Percentiles rank a stretch among this genome's conserved stretches.
Conservation (phyloP, 2,797 vertebrate genomes). For the Danio jaintianensis region DNA sequence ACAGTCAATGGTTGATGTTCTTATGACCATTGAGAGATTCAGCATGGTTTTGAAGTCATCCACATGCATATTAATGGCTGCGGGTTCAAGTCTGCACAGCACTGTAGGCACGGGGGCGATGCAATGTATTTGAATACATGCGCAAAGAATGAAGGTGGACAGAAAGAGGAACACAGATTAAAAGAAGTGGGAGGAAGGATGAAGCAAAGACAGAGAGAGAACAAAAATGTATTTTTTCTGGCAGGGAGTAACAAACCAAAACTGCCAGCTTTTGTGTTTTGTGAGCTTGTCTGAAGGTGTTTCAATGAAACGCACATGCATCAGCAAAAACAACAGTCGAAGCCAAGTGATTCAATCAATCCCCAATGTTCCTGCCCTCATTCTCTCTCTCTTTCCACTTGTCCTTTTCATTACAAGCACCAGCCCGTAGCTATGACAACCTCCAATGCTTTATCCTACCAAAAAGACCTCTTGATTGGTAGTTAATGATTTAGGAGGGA, state of each 20-base stretch:
- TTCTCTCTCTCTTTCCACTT: conserved; percentile 16
- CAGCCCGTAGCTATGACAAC: conserved; percentile 61
- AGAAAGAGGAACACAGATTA: conserved; percentile 20
- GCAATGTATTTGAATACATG: conserved; percentile 20
- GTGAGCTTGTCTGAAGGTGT: conserved; percentile 12
- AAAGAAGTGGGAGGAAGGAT: conserved; percentile 9
- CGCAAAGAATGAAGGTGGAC: conserved; percentile 1
- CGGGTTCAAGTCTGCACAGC: background rate
- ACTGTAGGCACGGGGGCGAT: conserved; percentile 10
- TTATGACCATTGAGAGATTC: background rate
- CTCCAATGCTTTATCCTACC: conserved; percentile 33
- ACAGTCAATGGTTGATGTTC: conserved; percentile 9
- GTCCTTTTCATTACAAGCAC: conserved; percentile 48
- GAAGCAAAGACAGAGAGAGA: background rate
- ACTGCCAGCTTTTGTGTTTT: conserved; percentile 16
- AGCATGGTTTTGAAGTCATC: background rate
- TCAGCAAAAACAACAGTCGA: conserved; percentile 38
- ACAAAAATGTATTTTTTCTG: conserved; percentile 7
- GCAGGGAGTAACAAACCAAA: background rate
- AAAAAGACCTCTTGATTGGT: conserved; percentile 36
- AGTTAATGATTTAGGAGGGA: conserved; percentile 17
- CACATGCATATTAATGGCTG: background rate
- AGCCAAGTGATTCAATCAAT: conserved; percentile 45
- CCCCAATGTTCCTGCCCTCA: conserved; percentile 25
- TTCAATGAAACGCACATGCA: conserved; percentile 40